Conservation (phyloP, 2,888 invertebrate species). For the Mimachlamys varia region DNA sequence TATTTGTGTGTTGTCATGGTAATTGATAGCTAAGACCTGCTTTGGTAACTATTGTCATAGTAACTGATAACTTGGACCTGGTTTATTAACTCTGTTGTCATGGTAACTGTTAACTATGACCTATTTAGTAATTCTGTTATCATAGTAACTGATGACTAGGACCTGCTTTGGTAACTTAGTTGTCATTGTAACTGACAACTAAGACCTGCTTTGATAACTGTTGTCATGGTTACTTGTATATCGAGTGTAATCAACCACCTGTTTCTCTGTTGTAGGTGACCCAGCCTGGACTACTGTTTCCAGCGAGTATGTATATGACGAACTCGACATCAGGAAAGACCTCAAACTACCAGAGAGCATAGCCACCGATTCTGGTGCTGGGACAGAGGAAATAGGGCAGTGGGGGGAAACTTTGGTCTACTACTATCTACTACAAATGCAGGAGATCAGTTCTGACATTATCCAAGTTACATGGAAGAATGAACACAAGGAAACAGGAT, state of each 20-base stretch:
- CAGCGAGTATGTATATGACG: conserved; percentile 71
- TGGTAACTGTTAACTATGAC: not conserved
- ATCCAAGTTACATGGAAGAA: conserved; percentile 72
- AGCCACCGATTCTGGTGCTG: conserved; percentile 50
- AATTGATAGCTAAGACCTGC: no score
- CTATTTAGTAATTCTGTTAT: no score
- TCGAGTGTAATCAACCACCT: not conserved
- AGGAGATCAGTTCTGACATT: conserved; percentile 58
- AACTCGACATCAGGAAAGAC: conserved; percentile 63
- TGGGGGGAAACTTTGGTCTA: conserved; percentile 78
- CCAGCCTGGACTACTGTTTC: conserved; percentile 71
- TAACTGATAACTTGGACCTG: not conserved
- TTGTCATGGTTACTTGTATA: not conserved
- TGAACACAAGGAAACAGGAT: conserved; percentile 64
- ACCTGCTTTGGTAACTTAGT: no score
- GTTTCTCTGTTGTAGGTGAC: conserved; percentile 58
- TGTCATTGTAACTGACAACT: no score
- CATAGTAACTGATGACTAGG: not conserved
- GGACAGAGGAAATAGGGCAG: conserved; percentile 66
- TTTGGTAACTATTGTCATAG: no score
- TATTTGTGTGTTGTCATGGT: no score
- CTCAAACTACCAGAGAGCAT: conserved; percentile 57
- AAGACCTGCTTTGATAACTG: no score
- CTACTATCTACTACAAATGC: conserved; percentile 70
- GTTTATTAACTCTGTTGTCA: no score